phyloP scores from a whole-genome alignment of 1,140 invertebrate species.

The Drosophila dunni region DNA sequence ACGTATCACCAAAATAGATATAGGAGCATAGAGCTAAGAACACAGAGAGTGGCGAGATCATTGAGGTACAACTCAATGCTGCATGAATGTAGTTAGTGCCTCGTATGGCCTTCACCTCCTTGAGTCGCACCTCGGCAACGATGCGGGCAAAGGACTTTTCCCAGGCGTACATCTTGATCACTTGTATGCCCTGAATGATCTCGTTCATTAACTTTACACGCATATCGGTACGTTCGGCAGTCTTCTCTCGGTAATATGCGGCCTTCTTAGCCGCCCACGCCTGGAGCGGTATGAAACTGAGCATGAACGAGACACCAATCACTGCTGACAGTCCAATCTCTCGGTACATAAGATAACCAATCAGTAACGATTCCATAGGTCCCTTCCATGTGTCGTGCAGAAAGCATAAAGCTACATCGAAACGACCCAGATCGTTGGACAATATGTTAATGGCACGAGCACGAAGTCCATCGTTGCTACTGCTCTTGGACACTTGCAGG shows the following conservation, averaged over 20 bases:
- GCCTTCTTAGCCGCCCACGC: conserved; percentile 90
- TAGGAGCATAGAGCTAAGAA: conserved; percentile 92
- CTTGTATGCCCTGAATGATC: conserved; percentile 91
- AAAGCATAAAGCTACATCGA: conserved; percentile 88
- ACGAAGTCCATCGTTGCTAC: conserved; percentile 91
- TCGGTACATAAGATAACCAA: conserved; percentile 91
- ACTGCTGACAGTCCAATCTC: conserved; percentile 90
- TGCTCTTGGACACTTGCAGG: conserved; percentile 87
- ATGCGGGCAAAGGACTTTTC: conserved; percentile 92
- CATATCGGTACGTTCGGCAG: conserved; percentile 89
- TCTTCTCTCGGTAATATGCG: conserved; percentile 86
- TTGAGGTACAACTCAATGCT: conserved; percentile 84
- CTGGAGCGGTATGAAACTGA: conserved; percentile 94
- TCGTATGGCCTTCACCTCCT: conserved; percentile 88
- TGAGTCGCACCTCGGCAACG: conserved; percentile 86
- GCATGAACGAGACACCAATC: conserved; percentile 91
- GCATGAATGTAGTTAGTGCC: conserved; percentile 80
- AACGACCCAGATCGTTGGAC: conserved; percentile 92
- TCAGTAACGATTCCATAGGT: conserved; percentile 90
- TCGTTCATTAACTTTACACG: conserved; percentile 94
- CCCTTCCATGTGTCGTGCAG: conserved; percentile 90
- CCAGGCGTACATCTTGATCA: conserved; percentile 97
- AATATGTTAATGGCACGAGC: conserved; percentile 95
- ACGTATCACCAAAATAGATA: conserved; percentile 87
- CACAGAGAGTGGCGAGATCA: conserved; percentile 91